Evolutionary conservation across 2,888 invertebrate genomes (phyloP), one percentile per base, ranked within the genome.

Genomic region (Lydus trimaculatus): DNA sequence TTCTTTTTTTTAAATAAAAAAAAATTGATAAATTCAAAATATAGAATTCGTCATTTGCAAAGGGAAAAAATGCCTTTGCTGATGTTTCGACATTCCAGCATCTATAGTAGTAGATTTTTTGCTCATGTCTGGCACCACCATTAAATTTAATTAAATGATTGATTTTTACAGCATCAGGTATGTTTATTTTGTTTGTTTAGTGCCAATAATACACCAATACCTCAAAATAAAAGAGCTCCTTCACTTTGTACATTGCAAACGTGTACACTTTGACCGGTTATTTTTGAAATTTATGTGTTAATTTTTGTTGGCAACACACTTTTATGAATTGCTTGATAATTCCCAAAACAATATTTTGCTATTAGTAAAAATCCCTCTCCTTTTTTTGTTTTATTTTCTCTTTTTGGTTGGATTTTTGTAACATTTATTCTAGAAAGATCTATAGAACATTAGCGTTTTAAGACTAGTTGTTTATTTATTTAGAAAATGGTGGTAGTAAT

Each of bases 351-450:
- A 17, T 43, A 8, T 17, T 20, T 17, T 48, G 43, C 43, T 31
- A 59, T 25, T 25, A 59, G 59, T 59, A 28, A 3, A 58, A 31
- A n/a, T 6, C 2, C 23, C 58, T 58, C 31, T 28, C 59, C n/a
- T 28, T 28, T 15, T 8, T 8, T 13, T 59, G 6, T 58, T 59
- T 36, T 33, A 60, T 25, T 64, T 58, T 68, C 62, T 11, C 43
- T 63, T 62, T 59, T 59, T 43, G 39, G 43, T 60, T 58, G 52
- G 63, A 39, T 66, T 63, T 28, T 65, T 69, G 63, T 69, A 63
- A 61, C 79, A 77, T 79, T 80, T 80, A 80, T 81, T 80, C 81
- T 80, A 81, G 81, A 80, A 79, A 67, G 61, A 66, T 72, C 74
- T 69, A 60, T 31, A 63, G 66, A 64, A 66, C 62, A 23, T 65